Percentiles rank a stretch among this genome's conserved stretches.
Evolutionary conservation across 2,113 vertebrate genomes (phyloP).

Genomic region (Gobiocypris rarus): DNA sequence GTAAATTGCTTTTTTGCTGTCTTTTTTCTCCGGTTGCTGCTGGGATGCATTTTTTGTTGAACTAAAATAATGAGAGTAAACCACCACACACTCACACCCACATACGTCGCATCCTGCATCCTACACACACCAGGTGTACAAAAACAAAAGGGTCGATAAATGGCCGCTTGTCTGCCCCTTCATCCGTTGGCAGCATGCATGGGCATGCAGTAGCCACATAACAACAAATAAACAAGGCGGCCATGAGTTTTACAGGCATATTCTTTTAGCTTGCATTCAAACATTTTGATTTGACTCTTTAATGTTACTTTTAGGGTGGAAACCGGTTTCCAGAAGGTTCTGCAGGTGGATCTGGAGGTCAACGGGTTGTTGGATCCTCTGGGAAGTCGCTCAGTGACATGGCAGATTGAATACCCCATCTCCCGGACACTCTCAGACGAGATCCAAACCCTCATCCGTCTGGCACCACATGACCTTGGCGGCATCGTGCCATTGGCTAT

Average conservation of each 20-base stretch:
- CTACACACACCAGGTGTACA: constrained; percentile 19
- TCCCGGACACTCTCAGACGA: constrained; percentile 76
- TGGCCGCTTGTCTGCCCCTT: constrained; percentile 28
- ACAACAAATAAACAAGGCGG: not conserved
- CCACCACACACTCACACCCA: constrained; percentile 4
- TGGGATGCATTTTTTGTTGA: constrained; percentile 47
- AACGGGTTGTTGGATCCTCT: constrained; percentile 84
- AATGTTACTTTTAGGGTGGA: constrained; percentile 66
- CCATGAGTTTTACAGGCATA: not conserved
- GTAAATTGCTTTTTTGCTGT: constrained; percentile 67
- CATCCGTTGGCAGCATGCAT: not conserved
- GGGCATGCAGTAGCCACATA: constrained; percentile 9
- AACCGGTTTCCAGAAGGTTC: constrained; percentile 80
- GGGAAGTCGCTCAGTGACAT: constrained; percentile 84
- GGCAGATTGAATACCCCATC: constrained; percentile 95
- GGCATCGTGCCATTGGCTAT: constrained; percentile 92
- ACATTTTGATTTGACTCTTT: not conserved
- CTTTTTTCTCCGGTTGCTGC: constrained; percentile 45
- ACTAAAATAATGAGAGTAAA: constrained; percentile 51
- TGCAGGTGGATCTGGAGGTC: constrained; percentile 90
- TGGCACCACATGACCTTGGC: constrained; percentile 89
- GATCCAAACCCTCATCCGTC: constrained; percentile 84
- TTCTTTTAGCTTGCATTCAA: constrained; percentile 30
- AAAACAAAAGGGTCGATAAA: constrained; percentile 13
- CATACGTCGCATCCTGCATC: constrained; percentile 8